These are phyloP conservation scores for Caenorhabditis sp. DNA, from an alignment of 2,888 invertebrate species.

Conservation along the genomic window DNA sequence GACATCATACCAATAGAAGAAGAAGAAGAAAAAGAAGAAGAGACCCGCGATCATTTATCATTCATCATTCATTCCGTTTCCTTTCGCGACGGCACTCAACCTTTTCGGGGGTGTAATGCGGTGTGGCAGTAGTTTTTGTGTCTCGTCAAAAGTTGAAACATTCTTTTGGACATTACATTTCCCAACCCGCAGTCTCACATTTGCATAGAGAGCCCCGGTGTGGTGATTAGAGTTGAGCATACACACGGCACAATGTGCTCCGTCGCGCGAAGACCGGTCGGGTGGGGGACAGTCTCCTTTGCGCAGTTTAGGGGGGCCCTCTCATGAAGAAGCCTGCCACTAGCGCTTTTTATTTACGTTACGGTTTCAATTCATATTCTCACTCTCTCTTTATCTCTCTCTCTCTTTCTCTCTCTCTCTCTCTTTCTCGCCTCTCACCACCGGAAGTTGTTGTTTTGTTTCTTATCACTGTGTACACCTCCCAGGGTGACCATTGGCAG, in stretches of 20 bases:
- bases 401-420: neutral
- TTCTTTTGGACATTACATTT: conserved; percentile 6
- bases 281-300: neutral
- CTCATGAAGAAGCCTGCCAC: conserved; percentile 24
- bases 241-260: conserved; percentile 14
- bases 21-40: no score
- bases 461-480: conserved; percentile 22
- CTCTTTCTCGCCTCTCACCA: neutral
- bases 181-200: conserved; percentile 15
- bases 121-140: no score
- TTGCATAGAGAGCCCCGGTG: conserved; percentile 38
- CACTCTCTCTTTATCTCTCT: neutral
- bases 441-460: conserved; percentile 51
- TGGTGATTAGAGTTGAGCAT: conserved; percentile 57
- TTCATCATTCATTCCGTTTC: no score
- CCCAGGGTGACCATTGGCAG: conserved; percentile 2
- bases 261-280: conserved; percentile 22
- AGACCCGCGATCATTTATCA: conserved; percentile 21
- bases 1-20: conserved; percentile 29
- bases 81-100: no score
- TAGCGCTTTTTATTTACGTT: conserved; percentile 37
- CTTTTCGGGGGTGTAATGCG: no score
- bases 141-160: no score
- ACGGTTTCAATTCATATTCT: conserved; percentile 49
- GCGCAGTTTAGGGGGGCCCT: conserved; percentile 10